Evolutionary conservation across 2,113 vertebrate genomes (phyloP).

Genomic region (Anguilla rostrata): DNA sequence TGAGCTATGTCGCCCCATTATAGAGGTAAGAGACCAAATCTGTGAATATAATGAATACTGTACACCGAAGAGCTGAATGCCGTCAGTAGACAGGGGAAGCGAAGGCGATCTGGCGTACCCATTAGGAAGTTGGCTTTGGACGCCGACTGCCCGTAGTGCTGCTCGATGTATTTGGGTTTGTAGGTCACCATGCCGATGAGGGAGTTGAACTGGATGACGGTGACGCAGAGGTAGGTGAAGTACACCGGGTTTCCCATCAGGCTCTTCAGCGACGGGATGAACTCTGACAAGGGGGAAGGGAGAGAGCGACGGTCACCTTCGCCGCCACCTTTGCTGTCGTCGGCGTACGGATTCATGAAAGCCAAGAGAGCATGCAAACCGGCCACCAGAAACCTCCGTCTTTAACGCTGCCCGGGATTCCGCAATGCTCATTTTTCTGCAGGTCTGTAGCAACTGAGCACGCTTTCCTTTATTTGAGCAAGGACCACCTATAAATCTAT

Average conservation of each 20-base stretch:
- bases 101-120: conserved; percentile 61
- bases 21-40: too few relatives aligned
- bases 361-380: neutral
- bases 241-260: conserved; percentile 86
- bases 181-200: conserved; percentile 95
- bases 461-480: neutral
- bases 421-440: neutral
- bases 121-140: conserved; percentile 91
- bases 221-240: conserved; percentile 79
- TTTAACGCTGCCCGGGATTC: neutral
- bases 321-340: neutral
- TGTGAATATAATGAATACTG: neutral
- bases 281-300: conserved; percentile 71
- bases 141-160: conserved; percentile 88
- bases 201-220: conserved; percentile 86
- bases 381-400: too few relatives aligned
- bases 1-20: too few relatives aligned
- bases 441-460: neutral
- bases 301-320: too few relatives aligned
- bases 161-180: conserved; percentile 93
- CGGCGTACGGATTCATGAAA: neutral
- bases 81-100: neutral
- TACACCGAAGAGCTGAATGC: neutral
- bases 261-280: conserved; percentile 80
- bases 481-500: too few relatives aligned